Conservation (phyloP, 2,888 invertebrate genomes). For the Neoitamus cyanurus region DNA sequence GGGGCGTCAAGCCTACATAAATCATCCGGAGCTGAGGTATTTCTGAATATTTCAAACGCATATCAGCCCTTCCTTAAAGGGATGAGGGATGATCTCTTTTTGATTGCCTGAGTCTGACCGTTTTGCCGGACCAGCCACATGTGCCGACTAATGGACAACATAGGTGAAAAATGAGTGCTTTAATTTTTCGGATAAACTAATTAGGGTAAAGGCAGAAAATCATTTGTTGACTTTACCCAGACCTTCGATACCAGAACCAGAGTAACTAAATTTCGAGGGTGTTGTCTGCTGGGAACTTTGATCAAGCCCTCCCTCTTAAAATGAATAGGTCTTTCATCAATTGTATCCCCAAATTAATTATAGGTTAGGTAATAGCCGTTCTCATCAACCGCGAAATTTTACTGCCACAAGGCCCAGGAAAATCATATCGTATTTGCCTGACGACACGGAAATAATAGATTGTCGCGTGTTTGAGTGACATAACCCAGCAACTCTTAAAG, state of each 20-base stretch:
- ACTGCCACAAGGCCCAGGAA: background rate
- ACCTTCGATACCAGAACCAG: background rate
- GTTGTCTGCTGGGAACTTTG: background rate
- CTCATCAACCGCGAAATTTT: background rate
- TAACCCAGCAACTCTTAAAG: conserved; percentile 11
- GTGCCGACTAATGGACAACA: background rate
- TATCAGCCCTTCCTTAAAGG: background rate
- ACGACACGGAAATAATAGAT: background rate
- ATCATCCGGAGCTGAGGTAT: background rate
- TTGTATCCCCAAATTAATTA: background rate
- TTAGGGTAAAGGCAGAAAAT: background rate
- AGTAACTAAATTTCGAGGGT: background rate
- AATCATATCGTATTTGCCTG: background rate
- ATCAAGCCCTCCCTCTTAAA: background rate
- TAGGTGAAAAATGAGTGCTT: background rate
- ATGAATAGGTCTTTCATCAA: background rate
- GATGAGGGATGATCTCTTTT: conserved; percentile 20
- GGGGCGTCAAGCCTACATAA: background rate
- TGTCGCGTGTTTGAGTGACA: conserved; percentile 18
- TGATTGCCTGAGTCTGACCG: background rate
- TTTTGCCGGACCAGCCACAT: background rate
- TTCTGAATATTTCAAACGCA: background rate
- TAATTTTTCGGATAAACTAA: background rate
- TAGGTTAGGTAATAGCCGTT: background rate
- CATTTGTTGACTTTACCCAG: background rate